Percentiles rank a stretch among this genome's conserved stretches.
Evolutionary conservation across 2,797 vertebrate species (phyloP).

Genomic region (Cirrhinus molitorella): DNA sequence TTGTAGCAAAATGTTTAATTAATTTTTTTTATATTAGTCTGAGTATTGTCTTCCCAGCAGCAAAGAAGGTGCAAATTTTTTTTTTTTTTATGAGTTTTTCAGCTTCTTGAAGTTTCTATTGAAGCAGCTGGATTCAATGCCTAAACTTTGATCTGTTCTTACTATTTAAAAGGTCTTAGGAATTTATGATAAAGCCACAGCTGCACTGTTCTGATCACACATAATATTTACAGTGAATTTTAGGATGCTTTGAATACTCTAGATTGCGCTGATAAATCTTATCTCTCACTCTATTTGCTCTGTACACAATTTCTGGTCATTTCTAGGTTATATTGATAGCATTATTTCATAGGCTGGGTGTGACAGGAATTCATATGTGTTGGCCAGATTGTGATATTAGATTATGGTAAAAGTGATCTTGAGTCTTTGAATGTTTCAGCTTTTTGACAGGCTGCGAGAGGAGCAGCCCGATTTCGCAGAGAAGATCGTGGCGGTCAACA

Average conservation of each 20-base stretch:
- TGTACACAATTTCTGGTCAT: not conserved
- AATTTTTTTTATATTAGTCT: too few relatives aligned
- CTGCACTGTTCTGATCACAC: not conserved
- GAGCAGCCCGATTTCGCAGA: conserved; percentile 91
- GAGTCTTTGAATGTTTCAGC: conserved; percentile 72
- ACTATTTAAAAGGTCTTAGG: not conserved
- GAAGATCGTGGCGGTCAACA: conserved; percentile 90
- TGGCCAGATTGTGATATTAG: not conserved
- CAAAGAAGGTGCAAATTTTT: too few relatives aligned
- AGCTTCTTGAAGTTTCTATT: not conserved
- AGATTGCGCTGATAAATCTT: not conserved
- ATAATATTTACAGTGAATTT: not conserved
- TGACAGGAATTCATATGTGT: not conserved
- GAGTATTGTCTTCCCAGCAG: too few relatives aligned
- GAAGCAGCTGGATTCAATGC: not conserved
- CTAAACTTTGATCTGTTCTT: not conserved
- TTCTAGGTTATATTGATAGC: not conserved
- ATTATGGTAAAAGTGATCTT: not conserved
- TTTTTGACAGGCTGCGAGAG: conserved; percentile 91
- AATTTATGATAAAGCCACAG: not conserved
- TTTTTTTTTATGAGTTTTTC: too few relatives aligned
- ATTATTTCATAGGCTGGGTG: not conserved
- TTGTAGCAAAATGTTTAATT: too few relatives aligned
- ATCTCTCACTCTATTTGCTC: not conserved
- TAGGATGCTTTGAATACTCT: not conserved